Percentiles rank a stretch among this genome's conserved stretches.
Conservation (phyloP, 2,888 invertebrate species). For the Spisula subtruncata region DNA sequence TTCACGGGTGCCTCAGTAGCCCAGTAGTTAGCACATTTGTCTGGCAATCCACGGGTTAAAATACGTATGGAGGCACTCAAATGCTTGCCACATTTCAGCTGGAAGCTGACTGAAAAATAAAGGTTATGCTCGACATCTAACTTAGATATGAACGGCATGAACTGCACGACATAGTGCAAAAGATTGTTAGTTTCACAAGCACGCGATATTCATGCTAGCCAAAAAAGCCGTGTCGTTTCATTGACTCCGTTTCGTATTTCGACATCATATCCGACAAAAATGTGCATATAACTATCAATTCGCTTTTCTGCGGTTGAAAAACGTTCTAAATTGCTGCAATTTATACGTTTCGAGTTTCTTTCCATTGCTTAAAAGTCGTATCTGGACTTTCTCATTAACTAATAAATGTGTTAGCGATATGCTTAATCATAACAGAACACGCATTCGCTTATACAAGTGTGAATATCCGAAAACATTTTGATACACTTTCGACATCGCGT, state of each 20-base stretch:
- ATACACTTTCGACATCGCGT: not conserved
- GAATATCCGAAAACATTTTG: conserved; percentile 25
- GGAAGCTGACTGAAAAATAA: no score
- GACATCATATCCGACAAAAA: conserved; percentile 5
- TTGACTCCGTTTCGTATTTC: not conserved
- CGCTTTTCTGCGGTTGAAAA: not conserved
- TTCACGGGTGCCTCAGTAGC: no score
- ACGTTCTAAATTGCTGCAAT: not conserved
- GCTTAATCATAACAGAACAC: conserved; percentile 11
- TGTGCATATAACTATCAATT: not conserved
- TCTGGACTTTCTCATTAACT: conserved; percentile 16
- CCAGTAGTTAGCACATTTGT: no score
- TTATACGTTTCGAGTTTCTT: not conserved
- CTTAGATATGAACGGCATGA: no score
- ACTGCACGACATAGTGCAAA: no score
- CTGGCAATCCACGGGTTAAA: no score
- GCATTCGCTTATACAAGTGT: conserved; percentile 6
- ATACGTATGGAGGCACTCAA: no score
- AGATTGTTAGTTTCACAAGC: not conserved
- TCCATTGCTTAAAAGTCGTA: not conserved
- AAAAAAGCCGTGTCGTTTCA: not conserved
- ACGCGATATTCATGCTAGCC: not conserved
- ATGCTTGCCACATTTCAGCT: no score
- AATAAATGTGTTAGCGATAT: conserved; percentile 5
- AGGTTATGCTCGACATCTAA: no score